A percentile compares a stretch with the other conserved stretches of the same genome.
Evolutionary conservation across 2,888 invertebrate species (phyloP).

Genomic region (Cybosia mesomella): DNA sequence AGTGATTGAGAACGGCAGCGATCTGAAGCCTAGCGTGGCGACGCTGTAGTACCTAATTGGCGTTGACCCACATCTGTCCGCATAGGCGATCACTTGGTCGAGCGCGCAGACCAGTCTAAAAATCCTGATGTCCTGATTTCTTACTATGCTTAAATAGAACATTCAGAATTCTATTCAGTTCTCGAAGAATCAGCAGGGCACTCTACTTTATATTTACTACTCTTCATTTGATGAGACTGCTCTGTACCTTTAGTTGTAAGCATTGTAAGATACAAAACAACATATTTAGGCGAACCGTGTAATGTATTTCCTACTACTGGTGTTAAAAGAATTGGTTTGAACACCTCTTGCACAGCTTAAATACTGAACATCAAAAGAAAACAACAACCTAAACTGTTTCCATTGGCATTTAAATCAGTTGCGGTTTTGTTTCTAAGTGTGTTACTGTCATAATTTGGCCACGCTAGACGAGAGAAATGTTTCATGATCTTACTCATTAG

Average conservation of each 20-base stretch:
- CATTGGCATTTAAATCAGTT: slow-evolving; percentile 12
- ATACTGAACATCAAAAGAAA: background rate
- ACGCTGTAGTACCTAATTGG: too few relatives aligned
- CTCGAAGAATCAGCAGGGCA: too few relatives aligned
- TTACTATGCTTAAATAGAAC: too few relatives aligned
- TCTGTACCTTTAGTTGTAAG: background rate
- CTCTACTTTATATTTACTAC: background rate
- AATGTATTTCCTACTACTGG: too few relatives aligned
- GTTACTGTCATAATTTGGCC: slow-evolving; percentile 24
- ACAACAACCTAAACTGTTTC: background rate
- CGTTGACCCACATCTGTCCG: too few relatives aligned
- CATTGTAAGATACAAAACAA: background rate
- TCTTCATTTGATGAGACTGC: background rate
- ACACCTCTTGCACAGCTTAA: background rate
- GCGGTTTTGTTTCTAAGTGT: slow-evolving; percentile 17
- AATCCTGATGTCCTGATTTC: too few relatives aligned
- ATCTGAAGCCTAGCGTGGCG: too few relatives aligned
- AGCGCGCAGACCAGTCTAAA: too few relatives aligned
- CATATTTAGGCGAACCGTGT: background rate
- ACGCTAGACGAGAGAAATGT: slow-evolving; percentile 24
- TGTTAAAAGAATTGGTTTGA: background rate
- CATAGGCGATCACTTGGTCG: too few relatives aligned
- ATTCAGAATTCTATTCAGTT: too few relatives aligned
- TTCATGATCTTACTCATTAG: slow-evolving; percentile 25
- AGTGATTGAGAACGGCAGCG: too few relatives aligned